Percentiles rank a stretch among this genome's conserved stretches.
Conservation (phyloP, 2,113 vertebrate species). For the Nothoprocta perdicaria region DNA sequence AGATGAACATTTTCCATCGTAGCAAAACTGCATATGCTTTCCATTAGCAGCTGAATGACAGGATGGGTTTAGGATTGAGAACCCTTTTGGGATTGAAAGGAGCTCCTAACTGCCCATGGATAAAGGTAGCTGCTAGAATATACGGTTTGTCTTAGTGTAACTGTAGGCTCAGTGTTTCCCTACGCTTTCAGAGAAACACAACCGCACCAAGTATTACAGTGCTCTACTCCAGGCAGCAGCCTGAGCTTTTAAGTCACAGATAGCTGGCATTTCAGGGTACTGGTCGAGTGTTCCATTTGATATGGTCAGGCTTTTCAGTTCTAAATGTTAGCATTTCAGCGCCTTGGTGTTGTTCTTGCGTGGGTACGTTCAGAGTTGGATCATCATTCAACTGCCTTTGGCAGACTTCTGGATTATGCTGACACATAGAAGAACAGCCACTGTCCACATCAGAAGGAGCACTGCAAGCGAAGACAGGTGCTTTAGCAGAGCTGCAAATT, state of each 20-base stretch:
- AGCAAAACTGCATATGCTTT: not conserved
- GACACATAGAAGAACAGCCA: not conserved
- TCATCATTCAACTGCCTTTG: not conserved
- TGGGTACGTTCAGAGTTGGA: not conserved
- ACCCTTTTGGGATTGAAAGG: not conserved
- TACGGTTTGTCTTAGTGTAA: not conserved
- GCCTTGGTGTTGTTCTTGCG: not conserved
- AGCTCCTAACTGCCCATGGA: not conserved
- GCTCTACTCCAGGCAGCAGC: not conserved
- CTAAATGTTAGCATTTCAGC: rapidly evolving
- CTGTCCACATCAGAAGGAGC: not conserved
- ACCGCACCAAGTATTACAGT: not conserved
- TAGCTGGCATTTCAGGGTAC: not conserved
- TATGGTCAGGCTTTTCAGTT: not conserved
- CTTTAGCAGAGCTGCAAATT: not conserved
- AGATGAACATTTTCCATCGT: not conserved
- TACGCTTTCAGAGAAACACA: not conserved
- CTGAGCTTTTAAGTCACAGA: not conserved
- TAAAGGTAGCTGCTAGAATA: not conserved
- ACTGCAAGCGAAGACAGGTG: not conserved
- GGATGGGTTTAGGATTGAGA: not conserved
- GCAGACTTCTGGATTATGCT: too few relatives aligned
- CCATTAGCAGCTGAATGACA: not conserved
- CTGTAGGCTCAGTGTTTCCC: not conserved
- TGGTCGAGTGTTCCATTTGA: not conserved